Percentiles rank a stretch among this genome's conserved stretches.
These are phyloP conservation scores for Podarcis raffonei DNA, from an alignment of 2,113 vertebrate genomes.

Conservation along the genomic window DNA sequence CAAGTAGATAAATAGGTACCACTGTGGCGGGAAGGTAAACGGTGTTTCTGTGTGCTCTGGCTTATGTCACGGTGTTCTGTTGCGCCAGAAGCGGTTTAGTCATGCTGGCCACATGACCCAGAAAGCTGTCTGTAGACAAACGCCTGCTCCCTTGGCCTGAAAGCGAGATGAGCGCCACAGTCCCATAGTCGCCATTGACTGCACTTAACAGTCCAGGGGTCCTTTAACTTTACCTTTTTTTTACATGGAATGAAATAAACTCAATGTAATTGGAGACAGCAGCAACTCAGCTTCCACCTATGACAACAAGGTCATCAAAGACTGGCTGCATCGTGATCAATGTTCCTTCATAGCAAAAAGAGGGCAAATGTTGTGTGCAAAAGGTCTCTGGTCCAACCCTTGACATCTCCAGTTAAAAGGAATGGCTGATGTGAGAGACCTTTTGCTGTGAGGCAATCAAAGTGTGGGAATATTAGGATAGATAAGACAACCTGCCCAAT, in stretches of 20 bases:
- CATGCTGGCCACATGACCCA: too few relatives aligned
- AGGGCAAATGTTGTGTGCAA: neutral
- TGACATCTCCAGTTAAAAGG: neutral
- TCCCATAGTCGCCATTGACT: too few relatives aligned
- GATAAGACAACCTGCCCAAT: neutral
- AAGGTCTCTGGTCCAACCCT: neutral
- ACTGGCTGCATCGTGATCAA: neutral
- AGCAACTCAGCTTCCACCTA: neutral
- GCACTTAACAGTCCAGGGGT: too few relatives aligned
- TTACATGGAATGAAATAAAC: neutral
- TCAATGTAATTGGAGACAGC: neutral
- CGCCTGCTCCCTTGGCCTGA: too few relatives aligned
- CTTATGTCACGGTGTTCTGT: too few relatives aligned
- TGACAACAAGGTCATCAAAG: neutral
- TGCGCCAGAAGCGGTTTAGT: too few relatives aligned
- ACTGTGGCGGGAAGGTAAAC: too few relatives aligned
- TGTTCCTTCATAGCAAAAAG: neutral
- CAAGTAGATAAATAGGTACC: too few relatives aligned
- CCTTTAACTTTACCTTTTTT: too few relatives aligned
- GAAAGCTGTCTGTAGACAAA: too few relatives aligned
- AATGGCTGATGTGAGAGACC: neutral
- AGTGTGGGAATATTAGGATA: neutral
- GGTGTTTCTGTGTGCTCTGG: too few relatives aligned
- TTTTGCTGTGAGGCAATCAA: neutral
- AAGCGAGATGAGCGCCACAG: too few relatives aligned